Percentiles rank a stretch among this genome's conserved stretches.
Evolutionary conservation across 1,140 invertebrate genomes (phyloP).

Genomic region (Atta colombica): DNA sequence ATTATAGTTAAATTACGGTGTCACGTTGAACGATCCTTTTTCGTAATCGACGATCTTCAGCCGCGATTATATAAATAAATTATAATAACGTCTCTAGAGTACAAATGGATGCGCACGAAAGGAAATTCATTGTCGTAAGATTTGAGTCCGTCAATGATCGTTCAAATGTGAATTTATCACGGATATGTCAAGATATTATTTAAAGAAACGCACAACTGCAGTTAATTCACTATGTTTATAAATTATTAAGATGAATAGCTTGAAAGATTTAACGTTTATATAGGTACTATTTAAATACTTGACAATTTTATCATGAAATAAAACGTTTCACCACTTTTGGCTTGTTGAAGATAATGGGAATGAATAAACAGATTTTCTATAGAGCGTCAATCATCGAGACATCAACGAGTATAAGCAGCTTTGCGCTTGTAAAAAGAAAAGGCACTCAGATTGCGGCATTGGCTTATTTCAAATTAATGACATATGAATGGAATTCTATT

Average conservation of each 20-base stretch:
- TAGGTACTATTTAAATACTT: slow-evolving; percentile 7
- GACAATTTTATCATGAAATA: background rate
- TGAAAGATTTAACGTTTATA: background rate
- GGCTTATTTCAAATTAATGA: slow-evolving; percentile 12
- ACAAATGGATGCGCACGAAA: background rate
- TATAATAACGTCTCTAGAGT: slow-evolving; percentile 18
- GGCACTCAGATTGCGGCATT: slow-evolving; percentile 3
- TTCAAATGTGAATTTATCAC: background rate
- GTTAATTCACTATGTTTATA: background rate
- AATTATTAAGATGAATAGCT: background rate
- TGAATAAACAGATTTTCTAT: slow-evolving; percentile 64
- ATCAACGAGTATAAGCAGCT: slow-evolving; percentile 23
- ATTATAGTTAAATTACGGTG: slow-evolving; percentile 64
- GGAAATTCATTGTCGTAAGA: slow-evolving; percentile 47
- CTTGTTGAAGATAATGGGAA: slow-evolving; percentile 61
- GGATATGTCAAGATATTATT: slow-evolving; percentile 2
- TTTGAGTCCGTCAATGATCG: slow-evolving; percentile 61
- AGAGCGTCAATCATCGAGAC: background rate
- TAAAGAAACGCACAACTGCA: background rate
- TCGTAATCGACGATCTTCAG: slow-evolving; percentile 44
- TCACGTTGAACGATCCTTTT: slow-evolving; percentile 16
- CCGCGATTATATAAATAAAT: slow-evolving; percentile 67
- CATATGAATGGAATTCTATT: background rate
- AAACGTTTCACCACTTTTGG: slow-evolving; percentile 61
- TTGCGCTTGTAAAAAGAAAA: slow-evolving; percentile 46